A percentile compares a stretch with the other conserved stretches of the same genome.
These are phyloP conservation scores for Pterostichus madidus DNA, from an alignment of 2,888 invertebrate species.

Conservation along the genomic window DNA sequence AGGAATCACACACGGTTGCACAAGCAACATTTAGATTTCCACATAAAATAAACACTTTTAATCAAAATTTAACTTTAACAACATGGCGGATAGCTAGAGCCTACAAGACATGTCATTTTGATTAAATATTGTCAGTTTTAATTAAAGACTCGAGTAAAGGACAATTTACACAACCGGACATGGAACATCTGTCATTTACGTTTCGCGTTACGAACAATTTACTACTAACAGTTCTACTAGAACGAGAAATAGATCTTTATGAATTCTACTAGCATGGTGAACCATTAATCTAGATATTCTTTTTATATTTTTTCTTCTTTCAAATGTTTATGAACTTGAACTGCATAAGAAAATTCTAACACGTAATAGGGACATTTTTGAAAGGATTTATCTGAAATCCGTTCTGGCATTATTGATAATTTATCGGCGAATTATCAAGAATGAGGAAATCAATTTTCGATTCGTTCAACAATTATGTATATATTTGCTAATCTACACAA, in stretches of 20 bases:
- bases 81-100: background rate
- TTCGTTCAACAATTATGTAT: background rate
- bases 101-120: slow-evolving; percentile 32
- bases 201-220: slow-evolving; percentile 48
- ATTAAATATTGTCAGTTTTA: slow-evolving; percentile 53
- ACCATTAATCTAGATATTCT: slow-evolving; percentile 47
- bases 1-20: slow-evolving; percentile 45
- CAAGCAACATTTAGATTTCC: slow-evolving; percentile 44
- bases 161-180: slow-evolving; percentile 46
- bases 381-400: background rate
- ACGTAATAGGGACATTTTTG: slow-evolving; percentile 37
- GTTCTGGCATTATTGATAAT: background rate
- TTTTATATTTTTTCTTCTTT: slow-evolving; percentile 45
- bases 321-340: slow-evolving; percentile 31
- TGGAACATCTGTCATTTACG: slow-evolving; percentile 53
- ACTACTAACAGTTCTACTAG: slow-evolving; percentile 31
- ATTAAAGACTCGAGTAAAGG: slow-evolving; percentile 35
- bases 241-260: slow-evolving; percentile 43
- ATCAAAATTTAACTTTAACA: slow-evolving; percentile 19
- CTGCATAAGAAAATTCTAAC: slow-evolving; percentile 26
- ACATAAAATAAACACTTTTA: slow-evolving; percentile 45
- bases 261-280: slow-evolving; percentile 26
- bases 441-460: background rate
- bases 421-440: background rate
- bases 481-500: too few relatives aligned